Conservation (phyloP, 1,140 invertebrate species). For the Drosophila sproati region DNA sequence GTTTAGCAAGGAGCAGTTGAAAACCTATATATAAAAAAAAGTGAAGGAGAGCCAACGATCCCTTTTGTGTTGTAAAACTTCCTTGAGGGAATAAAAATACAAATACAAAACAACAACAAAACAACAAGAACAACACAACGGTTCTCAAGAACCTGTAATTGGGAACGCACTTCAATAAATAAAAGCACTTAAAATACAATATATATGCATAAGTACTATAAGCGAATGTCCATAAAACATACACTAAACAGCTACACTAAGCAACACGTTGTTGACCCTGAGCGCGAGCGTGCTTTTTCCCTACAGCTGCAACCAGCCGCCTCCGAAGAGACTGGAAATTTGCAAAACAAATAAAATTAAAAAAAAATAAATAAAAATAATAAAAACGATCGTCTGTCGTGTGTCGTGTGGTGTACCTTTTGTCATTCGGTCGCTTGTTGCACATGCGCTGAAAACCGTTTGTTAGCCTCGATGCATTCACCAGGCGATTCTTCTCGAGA, state of each 20-base stretch:
- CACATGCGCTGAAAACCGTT: constrained; percentile 38
- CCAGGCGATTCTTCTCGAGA: constrained; percentile 26
- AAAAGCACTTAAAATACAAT: constrained; percentile 13
- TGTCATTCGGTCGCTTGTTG: not conserved
- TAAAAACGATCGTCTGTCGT: not conserved
- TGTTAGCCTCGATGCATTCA: constrained; percentile 4
- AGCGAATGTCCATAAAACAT: constrained; percentile 3
- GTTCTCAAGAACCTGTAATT: constrained; percentile 70
- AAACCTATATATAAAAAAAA: constrained; percentile 12
- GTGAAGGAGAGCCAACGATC: not conserved
- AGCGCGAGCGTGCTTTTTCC: constrained; percentile 50
- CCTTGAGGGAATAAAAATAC: constrained; percentile 15
- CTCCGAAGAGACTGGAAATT: constrained; percentile 27
- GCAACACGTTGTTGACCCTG: constrained; percentile 69
- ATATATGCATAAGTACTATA: not conserved
- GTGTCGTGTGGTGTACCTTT: not conserved
- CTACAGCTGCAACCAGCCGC: constrained; percentile 9
- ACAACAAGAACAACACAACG: constrained; percentile 12
- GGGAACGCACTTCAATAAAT: constrained; percentile 59
- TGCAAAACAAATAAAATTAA: not conserved
- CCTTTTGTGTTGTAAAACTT: constrained; percentile 10
- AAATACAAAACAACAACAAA: constrained; percentile 22
- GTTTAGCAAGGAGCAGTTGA: constrained; percentile 14
- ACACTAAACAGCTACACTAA: constrained; percentile 19
- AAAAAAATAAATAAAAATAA: too few relatives aligned